Base-by-base conservation (phyloP, 2,888 invertebrate species). In the Oscheius sp. region DNA sequence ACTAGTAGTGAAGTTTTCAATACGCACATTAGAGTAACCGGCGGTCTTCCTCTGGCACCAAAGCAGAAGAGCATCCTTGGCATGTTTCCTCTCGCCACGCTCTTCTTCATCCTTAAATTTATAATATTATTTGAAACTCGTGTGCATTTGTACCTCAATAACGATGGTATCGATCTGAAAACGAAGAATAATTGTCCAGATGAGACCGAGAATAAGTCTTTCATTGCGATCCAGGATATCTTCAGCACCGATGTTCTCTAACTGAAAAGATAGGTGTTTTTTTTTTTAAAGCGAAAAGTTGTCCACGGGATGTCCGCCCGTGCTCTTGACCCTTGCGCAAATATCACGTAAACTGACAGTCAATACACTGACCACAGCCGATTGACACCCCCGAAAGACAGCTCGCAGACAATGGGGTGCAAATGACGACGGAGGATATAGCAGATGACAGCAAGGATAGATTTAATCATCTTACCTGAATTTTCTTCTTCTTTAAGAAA, bases 81-180 rank as follows among this genome's bases (percentile, higher is more conserved):
- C 98, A 1, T 97, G 97, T 90, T 95, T 95, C 91, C 96, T 96
- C 91, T 98, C 97, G 35, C 95, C 95, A 80, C 95, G 95, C 89
- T 94, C 96, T 89, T 95, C 95, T 91, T 96, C 95, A 89, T 95
- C 95, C 94, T 94, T 49, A 18, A 76, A 55, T 63, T 23, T 18
- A 18, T 18, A 13, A n/a, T 27, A 49, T 66, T 5, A 21, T 49
- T 41, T 43, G 9, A n/a, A n/a, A 41, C 43, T 9, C 18, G 6
- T 18, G 2, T 13, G 6, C 3, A 68, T 12, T 6, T 69, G 49
- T 41, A 95, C 95, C 90, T 96, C 95, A 86, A 96, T 96, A 91
- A 95, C 96, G 86, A 96, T 96, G 91, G 96, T 96, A 90, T 96
- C 97, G 86, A 99, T 99, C 92, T 98, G 97, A 92, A 99, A 99